Conservation (phyloP, 2,797 vertebrate genomes). For the Gallirallus australis region DNA sequence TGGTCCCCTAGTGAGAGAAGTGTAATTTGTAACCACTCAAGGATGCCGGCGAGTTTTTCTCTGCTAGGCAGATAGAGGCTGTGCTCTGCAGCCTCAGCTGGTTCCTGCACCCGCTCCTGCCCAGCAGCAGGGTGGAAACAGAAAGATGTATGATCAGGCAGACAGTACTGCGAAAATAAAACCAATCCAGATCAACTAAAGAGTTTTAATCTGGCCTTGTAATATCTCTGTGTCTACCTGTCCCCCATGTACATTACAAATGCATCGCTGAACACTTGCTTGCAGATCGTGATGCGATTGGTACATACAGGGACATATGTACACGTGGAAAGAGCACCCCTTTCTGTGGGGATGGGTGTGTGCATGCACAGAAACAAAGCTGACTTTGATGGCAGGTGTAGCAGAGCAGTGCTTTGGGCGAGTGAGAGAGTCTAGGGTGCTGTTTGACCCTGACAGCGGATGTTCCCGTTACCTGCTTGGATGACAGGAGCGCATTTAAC, state of each 20-base stretch:
- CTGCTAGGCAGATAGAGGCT: fast-evolving
- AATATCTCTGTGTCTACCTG: not conserved
- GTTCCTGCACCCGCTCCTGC: not conserved
- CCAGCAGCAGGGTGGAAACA: not conserved
- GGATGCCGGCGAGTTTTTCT: not conserved
- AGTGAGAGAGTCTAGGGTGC: too few species aligned
- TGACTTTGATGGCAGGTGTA: fast-evolving
- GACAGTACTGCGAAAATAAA: not conserved
- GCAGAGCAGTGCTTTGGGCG: not conserved
- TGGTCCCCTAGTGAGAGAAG: not conserved
- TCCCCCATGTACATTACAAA: not conserved
- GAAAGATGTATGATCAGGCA: not conserved
- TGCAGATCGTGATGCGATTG: not conserved
- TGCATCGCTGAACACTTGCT: fast-evolving
- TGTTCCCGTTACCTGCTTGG: fast-evolving
- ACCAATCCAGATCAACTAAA: not conserved
- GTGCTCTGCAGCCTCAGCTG: not conserved
- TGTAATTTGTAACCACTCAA: constrained; percentile 12
- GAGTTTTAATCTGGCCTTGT: constrained; percentile 36
- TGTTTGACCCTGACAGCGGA: not conserved
- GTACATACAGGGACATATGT: not conserved
- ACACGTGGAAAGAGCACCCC: not conserved
- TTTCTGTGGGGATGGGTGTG: not conserved
- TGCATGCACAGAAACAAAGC: fast-evolving
- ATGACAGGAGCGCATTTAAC: not conserved